Evolutionary conservation across 1,140 invertebrate genomes (phyloP).

Genomic region (Meteorus sp.): DNA sequence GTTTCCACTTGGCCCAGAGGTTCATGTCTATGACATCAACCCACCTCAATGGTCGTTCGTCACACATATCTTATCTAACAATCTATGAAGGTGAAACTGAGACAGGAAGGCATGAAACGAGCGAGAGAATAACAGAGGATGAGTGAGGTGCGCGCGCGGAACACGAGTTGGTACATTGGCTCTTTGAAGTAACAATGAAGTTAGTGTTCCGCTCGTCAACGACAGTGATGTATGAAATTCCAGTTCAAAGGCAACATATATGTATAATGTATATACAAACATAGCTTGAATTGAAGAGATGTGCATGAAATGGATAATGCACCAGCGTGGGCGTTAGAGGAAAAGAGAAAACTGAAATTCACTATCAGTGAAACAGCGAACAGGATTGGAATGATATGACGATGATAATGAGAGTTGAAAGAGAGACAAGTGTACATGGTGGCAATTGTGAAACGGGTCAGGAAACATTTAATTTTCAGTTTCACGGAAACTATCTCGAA

Average conservation of each 20-base stretch:
- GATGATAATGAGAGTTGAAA: no score
- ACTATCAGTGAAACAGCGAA: no score
- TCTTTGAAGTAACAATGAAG: constrained; percentile 58
- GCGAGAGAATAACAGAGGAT: no score
- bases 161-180: constrained; percentile 28
- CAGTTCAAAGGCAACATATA: constrained; percentile 55
- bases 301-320: no score
- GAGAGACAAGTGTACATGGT: no score
- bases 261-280: no score
- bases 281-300: no score
- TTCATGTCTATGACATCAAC: constrained; percentile 1
- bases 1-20: background rate
- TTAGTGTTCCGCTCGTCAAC: constrained; percentile 52
- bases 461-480: constrained; percentile 27
- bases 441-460: constrained; percentile 13
- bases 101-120: no score
- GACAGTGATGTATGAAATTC: constrained; percentile 51
- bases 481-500: constrained; percentile 12
- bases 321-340: no score
- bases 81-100: constrained; percentile 29
- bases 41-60: constrained; percentile 26
- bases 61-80: constrained; percentile 37
- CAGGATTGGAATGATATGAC: no score
- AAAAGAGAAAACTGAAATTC: no score
- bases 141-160: no score